Percentiles rank a stretch among this genome's conserved stretches.
Conservation (phyloP, 2,113 vertebrate species). For the Trachemys scripta region DNA sequence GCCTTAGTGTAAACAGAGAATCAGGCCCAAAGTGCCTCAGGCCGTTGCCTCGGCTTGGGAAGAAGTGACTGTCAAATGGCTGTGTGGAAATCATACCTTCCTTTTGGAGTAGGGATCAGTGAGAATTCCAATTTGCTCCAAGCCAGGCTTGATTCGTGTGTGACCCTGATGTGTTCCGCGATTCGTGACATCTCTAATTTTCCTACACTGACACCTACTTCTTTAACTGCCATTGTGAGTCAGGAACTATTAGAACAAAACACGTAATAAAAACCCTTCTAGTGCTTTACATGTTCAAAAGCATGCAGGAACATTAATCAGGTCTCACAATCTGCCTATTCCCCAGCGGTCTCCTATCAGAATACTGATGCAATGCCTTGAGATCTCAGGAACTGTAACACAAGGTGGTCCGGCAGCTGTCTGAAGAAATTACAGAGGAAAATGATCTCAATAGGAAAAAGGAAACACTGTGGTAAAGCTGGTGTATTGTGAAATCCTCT, state of each 20-base stretch:
- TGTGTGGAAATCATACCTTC: background rate
- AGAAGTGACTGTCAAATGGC: background rate
- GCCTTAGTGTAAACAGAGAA: background rate
- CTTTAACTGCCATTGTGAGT: rapidly evolving
- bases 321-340: background rate
- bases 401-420: rapidly evolving
- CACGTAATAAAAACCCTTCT: rapidly evolving
- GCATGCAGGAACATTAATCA: background rate
- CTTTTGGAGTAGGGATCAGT: background rate
- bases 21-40: background rate
- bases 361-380: slow-evolving; percentile 45
- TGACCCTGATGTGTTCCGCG: background rate
- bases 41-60: background rate
- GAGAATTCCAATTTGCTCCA: background rate
- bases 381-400: background rate
- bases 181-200: background rate
- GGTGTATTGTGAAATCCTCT: background rate
- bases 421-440: background rate
- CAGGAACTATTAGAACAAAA: background rate
- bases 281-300: background rate
- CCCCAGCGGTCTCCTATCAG: background rate
- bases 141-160: background rate
- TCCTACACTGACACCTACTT: background rate
- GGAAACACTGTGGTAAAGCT: background rate
- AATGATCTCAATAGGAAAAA: background rate